Percentiles rank a stretch among this genome's conserved stretches.
These are phyloP conservation scores for Papilio gigon DNA, from an alignment of 2,888 invertebrate genomes.

Conservation along the genomic window DNA sequence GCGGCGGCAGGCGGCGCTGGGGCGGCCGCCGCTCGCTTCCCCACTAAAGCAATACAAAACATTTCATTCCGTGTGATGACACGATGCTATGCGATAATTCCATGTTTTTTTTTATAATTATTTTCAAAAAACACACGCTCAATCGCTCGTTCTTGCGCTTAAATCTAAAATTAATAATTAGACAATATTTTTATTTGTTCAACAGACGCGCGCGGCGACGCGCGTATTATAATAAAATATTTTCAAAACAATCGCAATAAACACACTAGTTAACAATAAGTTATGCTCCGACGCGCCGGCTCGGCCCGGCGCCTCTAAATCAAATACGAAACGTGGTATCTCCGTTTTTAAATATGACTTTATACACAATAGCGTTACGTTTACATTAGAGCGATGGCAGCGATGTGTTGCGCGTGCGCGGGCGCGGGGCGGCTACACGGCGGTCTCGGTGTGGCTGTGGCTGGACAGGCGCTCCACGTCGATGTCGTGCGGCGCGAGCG, in stretches of 20 bases:
- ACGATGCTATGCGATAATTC: constrained; percentile 78
- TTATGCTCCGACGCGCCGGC: constrained; percentile 66
- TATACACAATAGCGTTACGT: constrained; percentile 68
- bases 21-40: constrained; percentile 59
- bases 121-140: constrained; percentile 80
- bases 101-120: constrained; percentile 63
- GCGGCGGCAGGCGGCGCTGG: constrained; percentile 53
- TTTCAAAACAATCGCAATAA: constrained; percentile 83
- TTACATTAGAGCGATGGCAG: constrained; percentile 67
- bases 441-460: constrained; percentile 97
- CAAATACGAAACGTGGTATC: constrained; percentile 39
- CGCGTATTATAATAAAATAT: constrained; percentile 82
- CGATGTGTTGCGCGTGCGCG: constrained; percentile 49
- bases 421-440: constrained; percentile 84
- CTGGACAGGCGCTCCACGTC: constrained; percentile 96
- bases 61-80: constrained; percentile 81
- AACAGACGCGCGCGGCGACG: constrained; percentile 81
- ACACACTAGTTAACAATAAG: constrained; percentile 83
- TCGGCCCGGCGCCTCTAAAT: constrained; percentile 46
- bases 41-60: constrained; percentile 80
- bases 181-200: constrained; percentile 82
- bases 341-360: constrained; percentile 63
- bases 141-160: constrained; percentile 81
- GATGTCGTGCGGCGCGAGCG: constrained; percentile 94
- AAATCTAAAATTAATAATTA: constrained; percentile 82